These are phyloP conservation scores for Eucera pruinosa DNA, from an alignment of 2,888 invertebrate genomes.

Conservation along the genomic window DNA sequence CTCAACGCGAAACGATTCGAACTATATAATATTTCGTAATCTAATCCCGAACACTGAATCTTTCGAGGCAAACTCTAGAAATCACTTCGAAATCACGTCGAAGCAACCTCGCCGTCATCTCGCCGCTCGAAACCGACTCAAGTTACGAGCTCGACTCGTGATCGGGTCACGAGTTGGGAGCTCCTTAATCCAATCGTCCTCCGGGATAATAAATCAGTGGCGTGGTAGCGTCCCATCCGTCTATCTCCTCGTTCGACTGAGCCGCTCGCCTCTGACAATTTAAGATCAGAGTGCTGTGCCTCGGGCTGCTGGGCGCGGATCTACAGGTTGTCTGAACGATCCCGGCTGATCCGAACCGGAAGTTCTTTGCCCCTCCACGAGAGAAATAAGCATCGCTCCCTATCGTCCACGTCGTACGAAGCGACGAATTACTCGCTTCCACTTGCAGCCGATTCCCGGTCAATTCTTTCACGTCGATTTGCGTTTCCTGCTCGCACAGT, in stretches of 20 bases:
- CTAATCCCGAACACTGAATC: neutral
- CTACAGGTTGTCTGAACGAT: slow-evolving; percentile 70
- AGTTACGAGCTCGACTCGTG: neutral
- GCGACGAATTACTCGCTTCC: slow-evolving; percentile 3
- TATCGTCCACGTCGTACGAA: slow-evolving; percentile 38
- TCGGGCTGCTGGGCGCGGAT: slow-evolving; percentile 79
- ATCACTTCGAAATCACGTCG: neutral
- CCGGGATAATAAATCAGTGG: slow-evolving; percentile 72
- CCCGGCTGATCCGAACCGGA: slow-evolving; percentile 56
- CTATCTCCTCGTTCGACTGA: slow-evolving; percentile 79
- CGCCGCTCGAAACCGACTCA: neutral
- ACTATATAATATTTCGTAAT: neutral
- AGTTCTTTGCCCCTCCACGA: slow-evolving; percentile 34
- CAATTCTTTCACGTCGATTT: slow-evolving; percentile 27
- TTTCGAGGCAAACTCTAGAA: too few relatives aligned
- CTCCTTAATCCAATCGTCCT: slow-evolving; percentile 45
- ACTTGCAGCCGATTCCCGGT: neutral
- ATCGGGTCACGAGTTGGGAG: neutral
- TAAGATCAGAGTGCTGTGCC: slow-evolving; percentile 69
- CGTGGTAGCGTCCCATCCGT: slow-evolving; percentile 77
- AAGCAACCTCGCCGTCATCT: neutral
- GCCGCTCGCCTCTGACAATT: slow-evolving; percentile 70
- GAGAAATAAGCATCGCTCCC: slow-evolving; percentile 50
- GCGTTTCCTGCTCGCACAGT: slow-evolving; percentile 74
- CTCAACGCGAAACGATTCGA: neutral